Evolutionary conservation across 2,888 invertebrate species (phyloP).

Genomic region (Rhyacophila evoluta): DNA sequence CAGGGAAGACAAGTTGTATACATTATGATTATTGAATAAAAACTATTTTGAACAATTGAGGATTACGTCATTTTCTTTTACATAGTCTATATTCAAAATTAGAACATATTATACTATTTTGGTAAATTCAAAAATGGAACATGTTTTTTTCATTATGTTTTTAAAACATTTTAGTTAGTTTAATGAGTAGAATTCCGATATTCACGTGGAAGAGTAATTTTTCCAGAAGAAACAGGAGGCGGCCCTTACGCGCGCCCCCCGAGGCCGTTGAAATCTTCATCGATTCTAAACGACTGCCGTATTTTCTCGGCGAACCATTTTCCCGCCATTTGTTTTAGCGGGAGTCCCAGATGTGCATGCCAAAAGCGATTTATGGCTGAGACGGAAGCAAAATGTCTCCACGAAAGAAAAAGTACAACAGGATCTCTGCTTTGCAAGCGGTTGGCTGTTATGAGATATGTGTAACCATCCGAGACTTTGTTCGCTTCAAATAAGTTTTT

Average conservation of each 20-base stretch:
- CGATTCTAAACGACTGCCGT: constrained; percentile 19
- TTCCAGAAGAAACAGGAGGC: not conserved
- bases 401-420: not conserved
- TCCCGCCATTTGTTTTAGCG: constrained; percentile 12
- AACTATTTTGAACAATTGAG: too few species aligned
- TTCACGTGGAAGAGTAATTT: not conserved
- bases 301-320: not conserved
- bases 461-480: constrained; percentile 3
- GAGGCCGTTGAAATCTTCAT: constrained; percentile 14
- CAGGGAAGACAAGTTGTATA: too few species aligned
- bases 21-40: too few species aligned
- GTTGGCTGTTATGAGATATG: constrained; percentile 14
- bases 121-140: not conserved
- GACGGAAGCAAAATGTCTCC: constrained; percentile 13
- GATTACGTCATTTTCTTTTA: too few species aligned
- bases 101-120: too few species aligned
- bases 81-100: too few species aligned
- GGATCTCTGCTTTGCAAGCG: constrained; percentile 14
- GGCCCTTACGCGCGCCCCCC: not conserved
- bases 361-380: constrained; percentile 16
- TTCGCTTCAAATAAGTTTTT: not conserved
- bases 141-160: not conserved
- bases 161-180: not conserved
- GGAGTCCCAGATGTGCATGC: constrained; percentile 20
- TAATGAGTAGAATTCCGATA: not conserved